Evolutionary conservation across 2,888 invertebrate species (phyloP).

Genomic region (Nineta flava): DNA sequence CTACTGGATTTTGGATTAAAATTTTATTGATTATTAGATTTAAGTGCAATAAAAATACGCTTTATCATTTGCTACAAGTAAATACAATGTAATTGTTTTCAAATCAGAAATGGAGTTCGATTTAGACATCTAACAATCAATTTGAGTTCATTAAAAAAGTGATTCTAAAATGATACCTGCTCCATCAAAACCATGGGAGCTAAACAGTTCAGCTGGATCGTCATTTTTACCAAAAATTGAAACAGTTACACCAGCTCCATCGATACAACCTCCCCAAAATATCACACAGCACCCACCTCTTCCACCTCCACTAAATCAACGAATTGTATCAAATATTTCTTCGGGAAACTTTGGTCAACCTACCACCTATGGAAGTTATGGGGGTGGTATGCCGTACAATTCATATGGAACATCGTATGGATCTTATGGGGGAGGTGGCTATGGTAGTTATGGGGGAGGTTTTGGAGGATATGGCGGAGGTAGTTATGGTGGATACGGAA

Average conservation of each 20-base stretch:
- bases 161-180: slow-evolving; percentile 8
- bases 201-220: slow-evolving; percentile 10
- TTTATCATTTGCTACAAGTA: too few species aligned
- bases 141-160: too few species aligned
- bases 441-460: slow-evolving; percentile 18
- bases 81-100: too few species aligned
- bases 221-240: slow-evolving; percentile 13
- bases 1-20: too few species aligned
- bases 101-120: too few species aligned
- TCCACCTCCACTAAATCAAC: slow-evolving; percentile 3
- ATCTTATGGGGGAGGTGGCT: slow-evolving; percentile 12
- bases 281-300: background rate
- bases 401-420: slow-evolving; percentile 12
- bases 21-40: too few species aligned
- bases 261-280: slow-evolving; percentile 1
- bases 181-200: slow-evolving; percentile 23
- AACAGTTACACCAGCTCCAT: slow-evolving; percentile 10
- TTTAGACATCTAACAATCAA: too few species aligned
- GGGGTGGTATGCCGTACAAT: background rate
- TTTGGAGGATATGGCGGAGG: slow-evolving; percentile 19
- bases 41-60: too few species aligned
- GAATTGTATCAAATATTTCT: background rate
- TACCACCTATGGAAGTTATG: background rate
- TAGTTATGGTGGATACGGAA: slow-evolving; percentile 16
- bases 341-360: background rate